These are phyloP conservation scores for Babylonia areolata DNA, from an alignment of 1,140 invertebrate genomes.

Conservation along the genomic window DNA sequence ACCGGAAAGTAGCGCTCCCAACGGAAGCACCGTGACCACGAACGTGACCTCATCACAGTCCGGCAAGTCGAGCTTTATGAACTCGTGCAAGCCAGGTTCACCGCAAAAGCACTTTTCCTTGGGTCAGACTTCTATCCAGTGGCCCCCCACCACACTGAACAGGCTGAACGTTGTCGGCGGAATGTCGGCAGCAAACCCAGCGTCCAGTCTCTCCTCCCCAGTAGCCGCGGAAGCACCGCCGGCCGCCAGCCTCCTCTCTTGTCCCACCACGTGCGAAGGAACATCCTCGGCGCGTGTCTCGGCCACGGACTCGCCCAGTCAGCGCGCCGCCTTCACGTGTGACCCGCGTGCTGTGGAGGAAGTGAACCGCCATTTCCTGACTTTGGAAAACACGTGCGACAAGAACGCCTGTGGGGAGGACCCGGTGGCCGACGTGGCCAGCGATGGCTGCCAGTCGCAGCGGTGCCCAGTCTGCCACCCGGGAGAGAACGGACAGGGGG, in stretches of 20 bases:
- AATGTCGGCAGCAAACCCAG: no score
- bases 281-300: not conserved
- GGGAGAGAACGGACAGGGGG: not conserved
- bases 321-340: not conserved
- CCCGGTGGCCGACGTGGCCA: not conserved
- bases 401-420: not conserved
- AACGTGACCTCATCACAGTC: no score
- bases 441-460: not conserved
- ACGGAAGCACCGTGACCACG: no score
- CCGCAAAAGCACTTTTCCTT: no score
- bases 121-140: no score
- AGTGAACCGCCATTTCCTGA: slow-evolving; percentile 16
- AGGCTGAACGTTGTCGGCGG: no score
- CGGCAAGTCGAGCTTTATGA: no score
- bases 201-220: not conserved
- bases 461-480: not conserved
- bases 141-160: no score
- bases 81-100: no score
- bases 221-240: not conserved
- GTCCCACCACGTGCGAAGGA: not conserved
- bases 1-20: no score
- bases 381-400: slow-evolving; percentile 18
- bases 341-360: not conserved
- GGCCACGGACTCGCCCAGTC: not conserved
- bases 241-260: not conserved